Percentiles rank a stretch among this genome's conserved stretches.
Evolutionary conservation across 2,113 vertebrate genomes (phyloP).

Genomic region (Hippopotamus amphibius): DNA sequence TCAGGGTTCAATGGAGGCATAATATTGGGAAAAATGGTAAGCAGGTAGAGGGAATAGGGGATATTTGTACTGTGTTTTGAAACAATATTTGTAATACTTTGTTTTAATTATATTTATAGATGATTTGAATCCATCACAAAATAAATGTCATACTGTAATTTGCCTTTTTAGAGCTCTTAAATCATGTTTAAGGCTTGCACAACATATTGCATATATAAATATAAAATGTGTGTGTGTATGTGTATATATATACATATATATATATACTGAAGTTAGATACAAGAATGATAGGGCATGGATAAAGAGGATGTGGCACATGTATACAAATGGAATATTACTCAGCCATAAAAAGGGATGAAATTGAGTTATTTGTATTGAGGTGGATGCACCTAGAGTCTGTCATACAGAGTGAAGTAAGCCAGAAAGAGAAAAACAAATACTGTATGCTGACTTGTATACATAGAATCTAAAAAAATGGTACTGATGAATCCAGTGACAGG

Average conservation of each 20-base stretch:
- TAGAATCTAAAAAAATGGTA: too few species aligned
- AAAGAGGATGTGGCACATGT: too few species aligned
- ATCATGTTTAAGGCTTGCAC: not conserved
- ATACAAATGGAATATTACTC: too few species aligned
- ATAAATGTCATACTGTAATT: not conserved
- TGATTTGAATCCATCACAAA: not conserved
- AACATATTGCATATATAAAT: not conserved
- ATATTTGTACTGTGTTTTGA: not conserved
- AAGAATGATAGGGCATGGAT: not conserved
- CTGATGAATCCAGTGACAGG: too few species aligned
- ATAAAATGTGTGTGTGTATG: not conserved
- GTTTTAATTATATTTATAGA: not conserved
- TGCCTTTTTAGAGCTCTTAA: not conserved
- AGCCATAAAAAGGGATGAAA: too few species aligned
- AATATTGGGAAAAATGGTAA: not conserved
- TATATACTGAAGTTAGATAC: not conserved
- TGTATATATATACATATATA: not conserved
- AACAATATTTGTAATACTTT: not conserved
- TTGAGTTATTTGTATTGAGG: too few species aligned
- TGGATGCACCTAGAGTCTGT: too few species aligned
- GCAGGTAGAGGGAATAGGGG: rapidly evolving
- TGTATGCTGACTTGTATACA: too few species aligned
- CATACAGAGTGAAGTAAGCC: too few species aligned
- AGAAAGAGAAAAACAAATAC: too few species aligned
- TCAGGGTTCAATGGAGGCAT: not conserved